Conservation (phyloP, 1,140 invertebrate genomes). For the Drosophila tani region DNA sequence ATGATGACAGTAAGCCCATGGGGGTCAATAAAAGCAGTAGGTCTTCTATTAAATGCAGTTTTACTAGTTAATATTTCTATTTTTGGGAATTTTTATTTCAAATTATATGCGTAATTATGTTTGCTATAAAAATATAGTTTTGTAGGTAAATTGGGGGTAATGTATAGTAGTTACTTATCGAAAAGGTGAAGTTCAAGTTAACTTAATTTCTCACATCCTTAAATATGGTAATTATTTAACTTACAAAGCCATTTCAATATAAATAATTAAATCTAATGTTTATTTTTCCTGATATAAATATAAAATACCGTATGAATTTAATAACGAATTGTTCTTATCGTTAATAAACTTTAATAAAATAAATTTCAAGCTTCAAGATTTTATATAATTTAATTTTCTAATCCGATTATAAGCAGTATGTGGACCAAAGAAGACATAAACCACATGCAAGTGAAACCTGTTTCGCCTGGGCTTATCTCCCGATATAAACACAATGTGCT, state of each 20-base stretch:
- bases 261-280: too few relatives aligned
- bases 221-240: too few relatives aligned
- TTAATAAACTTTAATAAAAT: background rate
- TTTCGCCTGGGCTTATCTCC: slow-evolving; percentile 12
- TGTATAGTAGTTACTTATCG: too few relatives aligned
- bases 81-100: background rate
- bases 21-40: slow-evolving; percentile 1
- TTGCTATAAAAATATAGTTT: background rate
- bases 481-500: slow-evolving; percentile 23
- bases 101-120: background rate
- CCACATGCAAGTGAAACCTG: background rate
- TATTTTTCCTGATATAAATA: background rate
- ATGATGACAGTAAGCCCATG: slow-evolving; percentile 2
- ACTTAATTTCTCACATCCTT: fast-evolving
- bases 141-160: background rate
- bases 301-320: background rate
- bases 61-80: background rate
- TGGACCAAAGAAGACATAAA: slow-evolving; percentile 14
- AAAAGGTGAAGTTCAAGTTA: too few relatives aligned
- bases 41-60: background rate
- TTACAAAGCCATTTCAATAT: too few relatives aligned
- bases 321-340: background rate
- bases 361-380: background rate
- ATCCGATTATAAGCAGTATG: slow-evolving; percentile 10
- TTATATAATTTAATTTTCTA: slow-evolving; percentile 10